phyloP scores from a whole-genome alignment of 2,888 invertebrate species.

The Zygothrica quintamaculata region DNA sequence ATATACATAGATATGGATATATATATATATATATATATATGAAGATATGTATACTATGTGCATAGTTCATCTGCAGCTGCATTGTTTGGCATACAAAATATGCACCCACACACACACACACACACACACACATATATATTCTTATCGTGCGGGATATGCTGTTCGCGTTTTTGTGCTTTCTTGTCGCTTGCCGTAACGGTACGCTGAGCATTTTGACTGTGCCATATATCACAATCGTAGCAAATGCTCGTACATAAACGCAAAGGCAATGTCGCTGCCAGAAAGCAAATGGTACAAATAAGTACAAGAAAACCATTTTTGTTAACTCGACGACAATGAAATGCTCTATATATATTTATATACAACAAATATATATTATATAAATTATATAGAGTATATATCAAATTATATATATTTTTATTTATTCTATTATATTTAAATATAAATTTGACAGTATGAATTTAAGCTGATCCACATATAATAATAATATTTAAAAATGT shows the following conservation, averaged over 20 bases:
- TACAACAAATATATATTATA: too few species aligned
- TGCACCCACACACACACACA: not conserved
- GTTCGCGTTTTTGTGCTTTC: constrained; percentile 57
- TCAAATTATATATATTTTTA: too few species aligned
- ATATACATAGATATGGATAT: too few species aligned
- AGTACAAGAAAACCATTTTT: not conserved
- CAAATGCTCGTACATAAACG: constrained; percentile 17
- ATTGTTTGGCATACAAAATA: constrained; percentile 63
- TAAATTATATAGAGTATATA: too few species aligned
- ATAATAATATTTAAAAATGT: too few species aligned
- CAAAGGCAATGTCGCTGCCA: constrained; percentile 35
- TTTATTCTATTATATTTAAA: too few species aligned
- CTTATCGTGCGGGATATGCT: constrained; percentile 53
- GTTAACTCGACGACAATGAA: too few species aligned
- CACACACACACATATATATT: constrained; percentile 20
- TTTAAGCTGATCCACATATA: too few species aligned
- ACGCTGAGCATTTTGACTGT: constrained; percentile 62
- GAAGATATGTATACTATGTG: constrained; percentile 8
- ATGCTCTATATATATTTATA: too few species aligned
- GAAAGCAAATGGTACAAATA: constrained; percentile 8
- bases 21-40: constrained; percentile 5
- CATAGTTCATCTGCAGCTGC: constrained; percentile 57
- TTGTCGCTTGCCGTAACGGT: constrained; percentile 49
- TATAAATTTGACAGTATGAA: too few species aligned
- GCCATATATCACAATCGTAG: constrained; percentile 55